Percentiles rank a stretch among this genome's conserved stretches.
Evolutionary conservation across 2,888 invertebrate species (phyloP).

Genomic region (Torymus texanus): DNA sequence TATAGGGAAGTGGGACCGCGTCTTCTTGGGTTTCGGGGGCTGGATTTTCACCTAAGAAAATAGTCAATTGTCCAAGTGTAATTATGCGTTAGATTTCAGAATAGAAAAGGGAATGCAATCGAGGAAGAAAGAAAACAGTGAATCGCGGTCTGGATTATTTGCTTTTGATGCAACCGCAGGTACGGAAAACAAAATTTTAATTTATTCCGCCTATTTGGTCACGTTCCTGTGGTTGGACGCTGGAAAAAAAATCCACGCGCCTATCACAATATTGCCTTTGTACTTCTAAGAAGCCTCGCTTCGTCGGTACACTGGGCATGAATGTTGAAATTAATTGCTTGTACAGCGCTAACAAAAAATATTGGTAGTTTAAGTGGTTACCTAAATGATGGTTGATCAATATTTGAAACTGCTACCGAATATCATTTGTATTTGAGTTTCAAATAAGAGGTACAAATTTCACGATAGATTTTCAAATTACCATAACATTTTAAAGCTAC

Average conservation of each 20-base stretch:
- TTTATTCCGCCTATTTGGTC: constrained; percentile 42
- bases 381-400: too few species aligned
- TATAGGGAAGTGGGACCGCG: background rate
- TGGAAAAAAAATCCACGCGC: constrained; percentile 6
- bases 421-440: too few species aligned
- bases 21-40: constrained; percentile 13
- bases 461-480: too few species aligned
- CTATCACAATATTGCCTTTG: constrained; percentile 42
- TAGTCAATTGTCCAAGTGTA: constrained; percentile 44
- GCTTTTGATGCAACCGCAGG: background rate
- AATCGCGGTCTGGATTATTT: constrained; percentile 18
- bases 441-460: too few species aligned
- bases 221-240: background rate
- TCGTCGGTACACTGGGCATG: too few species aligned
- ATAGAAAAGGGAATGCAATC: background rate
- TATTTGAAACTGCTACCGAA: too few species aligned
- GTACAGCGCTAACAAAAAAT: too few species aligned
- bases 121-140: constrained; percentile 22
- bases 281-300: background rate
- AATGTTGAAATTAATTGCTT: too few species aligned
- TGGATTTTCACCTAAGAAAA: constrained; percentile 52
- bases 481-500: too few species aligned
- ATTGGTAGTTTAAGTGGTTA: too few species aligned
- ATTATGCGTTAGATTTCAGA: constrained; percentile 48
- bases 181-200: constrained; percentile 30